Evolutionary conservation across 2,888 invertebrate species (phyloP), one percentile per base, ranked within the genome.

Genomic region (Caenorhabditis afra): DNA sequence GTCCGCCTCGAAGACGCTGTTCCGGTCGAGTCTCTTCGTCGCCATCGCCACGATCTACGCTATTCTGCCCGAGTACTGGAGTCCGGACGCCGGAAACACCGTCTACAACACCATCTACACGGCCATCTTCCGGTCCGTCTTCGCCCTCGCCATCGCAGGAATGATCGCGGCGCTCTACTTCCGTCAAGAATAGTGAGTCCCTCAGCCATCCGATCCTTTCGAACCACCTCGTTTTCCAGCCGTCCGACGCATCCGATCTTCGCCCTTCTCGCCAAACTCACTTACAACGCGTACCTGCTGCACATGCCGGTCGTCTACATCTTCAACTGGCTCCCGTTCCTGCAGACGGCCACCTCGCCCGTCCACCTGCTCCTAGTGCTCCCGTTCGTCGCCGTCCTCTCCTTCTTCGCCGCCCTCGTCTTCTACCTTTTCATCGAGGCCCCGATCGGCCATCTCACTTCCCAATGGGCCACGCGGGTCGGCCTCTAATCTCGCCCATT

Each of bases 241-340:
- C 49, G 75, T 8, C 58, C 76, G 18, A 78, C 85, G 14, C 47
- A 70, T 44, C 73, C 67, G 16, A 62, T 79, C 37, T 88, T 87
- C 86, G 70, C 86, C 1, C 79, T 88, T 12, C 67, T 87, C 22
- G 87, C 87, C 37, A 83, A 84, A 44, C 85, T 88, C 53, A 88
- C 87, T 57, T 89, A 86, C 85, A 83, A 84, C 58, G 88, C 84
- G 16, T 88, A 88, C 61, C 85, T 89, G 8, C 79, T 88, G 3
- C 89, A 89, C 75, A 89, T 89, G 89, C 89, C 89, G 18, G 81
- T 87, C 49, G 86, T 89, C 59, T 89, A 87, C 81, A 68, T 87
- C 58, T 87, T 89, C 83, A 89, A 87, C 68, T 74, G 83, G 65
- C 73, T 87, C 0, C 68, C 78, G n/a, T 85, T 82, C 62, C 81